A percentile compares a stretch with the other conserved stretches of the same genome.
Conservation (phyloP, 2,797 vertebrate species). For the Coranthus polyacanthus region DNA sequence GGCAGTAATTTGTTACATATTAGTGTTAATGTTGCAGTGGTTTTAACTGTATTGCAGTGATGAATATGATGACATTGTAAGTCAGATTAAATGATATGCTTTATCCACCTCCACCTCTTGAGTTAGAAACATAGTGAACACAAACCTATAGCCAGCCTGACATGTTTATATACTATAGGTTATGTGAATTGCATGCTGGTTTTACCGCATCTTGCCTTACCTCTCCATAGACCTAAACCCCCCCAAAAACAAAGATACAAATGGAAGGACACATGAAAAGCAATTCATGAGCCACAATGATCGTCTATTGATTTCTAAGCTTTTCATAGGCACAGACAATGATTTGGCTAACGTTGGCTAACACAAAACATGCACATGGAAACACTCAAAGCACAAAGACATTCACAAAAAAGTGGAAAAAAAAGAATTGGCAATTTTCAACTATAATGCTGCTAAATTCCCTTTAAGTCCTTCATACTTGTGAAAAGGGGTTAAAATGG, state of each 20-base stretch:
- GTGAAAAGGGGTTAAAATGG: not conserved
- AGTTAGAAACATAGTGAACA: slow-evolving; percentile 29
- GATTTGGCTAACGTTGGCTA: not conserved
- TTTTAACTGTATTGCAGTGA: slow-evolving; percentile 13
- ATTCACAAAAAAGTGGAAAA: slow-evolving; percentile 3
- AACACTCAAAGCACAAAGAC: slow-evolving; percentile 21
- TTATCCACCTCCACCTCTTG: slow-evolving; percentile 9
- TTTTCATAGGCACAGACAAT: slow-evolving; percentile 23
- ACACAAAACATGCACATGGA: slow-evolving; percentile 46
- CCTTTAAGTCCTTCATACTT: not conserved
- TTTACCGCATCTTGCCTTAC: slow-evolving; percentile 89
- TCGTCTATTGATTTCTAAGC: slow-evolving; percentile 1
- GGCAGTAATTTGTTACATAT: slow-evolving; percentile 5
- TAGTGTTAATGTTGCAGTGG: slow-evolving; percentile 20
- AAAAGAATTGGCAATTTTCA: not conserved
- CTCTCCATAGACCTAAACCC: slow-evolving; percentile 96
- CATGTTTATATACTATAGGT: slow-evolving; percentile 6
- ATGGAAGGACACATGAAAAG: slow-evolving; percentile 91
- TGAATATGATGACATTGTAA: slow-evolving; percentile 21
- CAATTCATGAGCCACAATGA: slow-evolving; percentile 52
- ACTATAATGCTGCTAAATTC: not conserved
- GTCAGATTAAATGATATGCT: slow-evolving; percentile 18
- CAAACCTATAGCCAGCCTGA: slow-evolving; percentile 16
- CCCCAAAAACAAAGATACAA: slow-evolving; percentile 88
- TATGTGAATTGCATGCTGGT: slow-evolving; percentile 81